Evolutionary conservation across 1,140 invertebrate species (phyloP), one percentile per base, ranked within the genome.

Genomic region (Globodera rostochiensis): DNA sequence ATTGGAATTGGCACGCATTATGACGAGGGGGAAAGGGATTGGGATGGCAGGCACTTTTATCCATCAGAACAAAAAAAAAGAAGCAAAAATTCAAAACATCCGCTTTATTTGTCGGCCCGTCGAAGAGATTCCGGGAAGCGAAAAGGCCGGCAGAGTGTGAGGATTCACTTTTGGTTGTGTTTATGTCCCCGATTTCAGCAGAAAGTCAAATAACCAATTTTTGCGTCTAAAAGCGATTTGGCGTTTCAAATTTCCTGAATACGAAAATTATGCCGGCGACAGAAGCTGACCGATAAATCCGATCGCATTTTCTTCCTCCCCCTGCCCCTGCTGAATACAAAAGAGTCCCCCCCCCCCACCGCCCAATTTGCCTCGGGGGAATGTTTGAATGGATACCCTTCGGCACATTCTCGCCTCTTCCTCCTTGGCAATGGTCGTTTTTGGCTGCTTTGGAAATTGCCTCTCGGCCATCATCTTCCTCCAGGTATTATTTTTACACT

Each of bases 361-460:
- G 25, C 25, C 25, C 0, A 36, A 36, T 36, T 36, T n/a, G 25
- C 25, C 25, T 36, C 25, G 25, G 25, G 25, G 25, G 25, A 36
- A 36, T 36, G 25, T 36, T 2, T 36, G n/a, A 47, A 78, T 78
- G 76, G 76, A 78, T 49, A 21, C 70, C 13, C 64, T 49, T 25
- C 76, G 64, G 66, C 76, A 78, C 69, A 19, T 70, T 19, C 76
- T 80, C 11, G 79, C 79, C 15, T 80, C 70, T 47, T 73, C n/a
- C 21, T 74, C 79, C 9, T 53, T 80, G 57, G 19, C 79, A 11
- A 80, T 80, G 50, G 75, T 80, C n/a, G 75, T 80, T 73, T 80
- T 80, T 45, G 79, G 79, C 7, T 80, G 79, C 50, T 73, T 78
- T 66, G 79, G 79, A 45, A 80, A 80, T 47, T 74, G 67, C 57